Percentiles rank a stretch among this genome's conserved stretches.
Conservation (phyloP, 1,140 invertebrate species). For the Asbolus verrucosus region DNA sequence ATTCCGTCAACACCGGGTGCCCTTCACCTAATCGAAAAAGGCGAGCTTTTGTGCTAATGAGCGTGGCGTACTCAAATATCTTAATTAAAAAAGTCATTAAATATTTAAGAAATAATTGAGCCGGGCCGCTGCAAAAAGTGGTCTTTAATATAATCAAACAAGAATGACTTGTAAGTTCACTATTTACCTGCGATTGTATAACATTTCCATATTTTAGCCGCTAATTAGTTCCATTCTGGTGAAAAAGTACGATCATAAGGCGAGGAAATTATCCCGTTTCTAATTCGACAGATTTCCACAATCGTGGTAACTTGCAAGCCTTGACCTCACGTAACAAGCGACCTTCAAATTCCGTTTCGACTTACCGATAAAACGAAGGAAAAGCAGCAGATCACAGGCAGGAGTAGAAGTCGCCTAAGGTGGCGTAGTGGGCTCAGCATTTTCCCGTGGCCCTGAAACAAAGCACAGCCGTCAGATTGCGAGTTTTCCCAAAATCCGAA, state of each 20-base stretch:
- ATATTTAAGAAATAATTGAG: conserved; percentile 36
- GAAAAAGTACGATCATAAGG: neutral
- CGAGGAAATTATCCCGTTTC: too few relatives aligned
- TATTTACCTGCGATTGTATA: conserved; percentile 30
- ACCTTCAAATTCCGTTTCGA: conserved; percentile 22
- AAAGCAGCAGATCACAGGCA: conserved; percentile 45
- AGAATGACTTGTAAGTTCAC: conserved; percentile 29
- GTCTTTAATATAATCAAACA: conserved; percentile 39
- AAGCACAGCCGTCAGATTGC: conserved; percentile 8
- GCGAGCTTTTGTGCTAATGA: conserved; percentile 29
- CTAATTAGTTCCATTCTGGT: conserved; percentile 13
- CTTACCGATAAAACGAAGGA: conserved; percentile 55
- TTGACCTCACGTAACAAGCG: conserved; percentile 27
- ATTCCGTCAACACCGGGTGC: neutral
- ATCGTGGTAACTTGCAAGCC: conserved; percentile 19
- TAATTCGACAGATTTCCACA: too few relatives aligned
- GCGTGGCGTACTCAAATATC: conserved; percentile 29
- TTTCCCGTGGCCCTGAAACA: conserved; percentile 54
- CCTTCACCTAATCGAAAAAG: conserved; percentile 1
- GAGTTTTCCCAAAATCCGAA: neutral
- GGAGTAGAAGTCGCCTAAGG: conserved; percentile 51
- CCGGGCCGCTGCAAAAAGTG: conserved; percentile 19
- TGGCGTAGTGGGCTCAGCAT: conserved; percentile 55
- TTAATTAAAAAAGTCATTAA: conserved; percentile 40
- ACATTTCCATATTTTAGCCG: conserved; percentile 32